phyloP scores from a whole-genome alignment of 1,140 invertebrate genomes.

The Sycobia sp. region DNA sequence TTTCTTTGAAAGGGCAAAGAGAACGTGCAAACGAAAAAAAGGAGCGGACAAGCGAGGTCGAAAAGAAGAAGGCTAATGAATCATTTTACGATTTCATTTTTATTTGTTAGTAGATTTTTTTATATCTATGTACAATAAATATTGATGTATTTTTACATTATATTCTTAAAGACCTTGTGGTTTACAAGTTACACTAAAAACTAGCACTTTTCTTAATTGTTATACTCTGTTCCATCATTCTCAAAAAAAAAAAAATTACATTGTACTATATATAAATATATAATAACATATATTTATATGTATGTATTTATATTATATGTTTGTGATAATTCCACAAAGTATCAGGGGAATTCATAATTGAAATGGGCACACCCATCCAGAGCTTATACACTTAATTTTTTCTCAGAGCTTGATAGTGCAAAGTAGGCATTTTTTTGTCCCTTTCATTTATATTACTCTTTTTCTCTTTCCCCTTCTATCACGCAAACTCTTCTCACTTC shows the following conservation, averaged over 20 bases:
- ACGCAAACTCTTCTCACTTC: neutral
- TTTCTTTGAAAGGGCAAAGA: constrained; percentile 24
- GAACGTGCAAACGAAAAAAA: constrained; percentile 12
- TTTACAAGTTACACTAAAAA: constrained; percentile 52
- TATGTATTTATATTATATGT: constrained; percentile 43
- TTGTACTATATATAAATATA: constrained; percentile 49
- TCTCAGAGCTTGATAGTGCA: constrained; percentile 32
- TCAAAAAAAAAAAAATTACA: constrained; percentile 45
- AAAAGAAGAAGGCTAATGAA: constrained; percentile 24
- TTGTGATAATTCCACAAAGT: constrained; percentile 47
- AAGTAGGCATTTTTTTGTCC: constrained; percentile 26
- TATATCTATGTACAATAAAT: constrained; percentile 64
- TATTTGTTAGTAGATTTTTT: constrained; percentile 61
- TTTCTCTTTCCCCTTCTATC: constrained; percentile 21
- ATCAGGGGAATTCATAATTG: constrained; percentile 36
- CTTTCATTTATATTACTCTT: constrained; percentile 22
- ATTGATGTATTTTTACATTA: constrained; percentile 62
- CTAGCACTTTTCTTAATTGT: constrained; percentile 45
- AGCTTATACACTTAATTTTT: constrained; percentile 17
- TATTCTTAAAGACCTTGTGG: constrained; percentile 52
- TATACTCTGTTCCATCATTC: constrained; percentile 42
- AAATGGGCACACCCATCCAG: constrained; percentile 15
- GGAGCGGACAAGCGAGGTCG: constrained; percentile 4
- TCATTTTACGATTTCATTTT: constrained; percentile 55
- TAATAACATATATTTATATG: constrained; percentile 43